Percentiles rank a stretch among this genome's conserved stretches.
phyloP scores from a whole-genome alignment of 2,888 invertebrate species.

The Cryptophagus acutangulus region DNA sequence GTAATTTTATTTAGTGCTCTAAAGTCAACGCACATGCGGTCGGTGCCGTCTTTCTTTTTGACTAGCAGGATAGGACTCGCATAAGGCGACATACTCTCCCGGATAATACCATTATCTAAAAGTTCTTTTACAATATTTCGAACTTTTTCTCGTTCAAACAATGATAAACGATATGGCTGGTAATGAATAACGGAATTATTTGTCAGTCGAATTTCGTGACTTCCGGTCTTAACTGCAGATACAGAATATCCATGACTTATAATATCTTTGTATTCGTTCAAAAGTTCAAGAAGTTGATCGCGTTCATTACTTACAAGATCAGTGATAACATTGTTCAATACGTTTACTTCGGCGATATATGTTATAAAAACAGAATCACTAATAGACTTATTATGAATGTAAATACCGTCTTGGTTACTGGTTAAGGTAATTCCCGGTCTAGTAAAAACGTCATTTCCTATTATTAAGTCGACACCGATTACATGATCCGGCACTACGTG shows the following conservation, averaged over 20 bases:
- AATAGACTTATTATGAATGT: no score
- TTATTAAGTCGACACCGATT: no score
- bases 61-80: constrained; percentile 15
- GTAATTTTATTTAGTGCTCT: constrained; percentile 18
- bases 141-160: constrained; percentile 15
- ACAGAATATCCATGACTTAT: constrained; percentile 6
- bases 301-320: no score
- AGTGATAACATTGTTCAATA: no score
- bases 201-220: constrained; percentile 6
- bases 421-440: no score
- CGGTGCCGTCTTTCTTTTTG: constrained; percentile 14
- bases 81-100: constrained; percentile 15
- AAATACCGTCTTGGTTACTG: no score
- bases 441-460: no score
- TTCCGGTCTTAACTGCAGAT: constrained; percentile 8
- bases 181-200: constrained; percentile 10
- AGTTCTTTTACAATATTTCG: constrained; percentile 17
- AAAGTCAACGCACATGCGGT: constrained; percentile 17
- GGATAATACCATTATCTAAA: constrained; percentile 16
- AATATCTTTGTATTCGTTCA: constrained; percentile 7
- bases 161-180: constrained; percentile 18
- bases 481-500: no score
- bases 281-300: no score
- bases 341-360: no score
- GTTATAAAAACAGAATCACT: no score